Evolutionary conservation across 2,888 invertebrate genomes (phyloP), one percentile per base, ranked within the genome.

Genomic region (Scaptomyza parva): DNA sequence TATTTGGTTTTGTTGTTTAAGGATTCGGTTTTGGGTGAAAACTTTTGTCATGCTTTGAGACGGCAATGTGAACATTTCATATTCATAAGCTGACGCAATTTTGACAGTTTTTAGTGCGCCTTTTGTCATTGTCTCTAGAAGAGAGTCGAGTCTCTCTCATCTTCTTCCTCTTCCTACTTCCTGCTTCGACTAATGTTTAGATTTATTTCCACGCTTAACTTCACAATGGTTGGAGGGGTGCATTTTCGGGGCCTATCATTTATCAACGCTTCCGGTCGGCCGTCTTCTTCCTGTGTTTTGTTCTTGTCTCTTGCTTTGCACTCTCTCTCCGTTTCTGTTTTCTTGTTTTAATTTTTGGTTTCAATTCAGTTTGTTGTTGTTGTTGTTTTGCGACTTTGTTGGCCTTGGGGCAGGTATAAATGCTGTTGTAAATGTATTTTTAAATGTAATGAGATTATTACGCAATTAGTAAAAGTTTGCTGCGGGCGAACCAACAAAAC

Each of bases 401-500:
- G 66, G 78, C 83, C 74, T 76, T 50, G 62, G 77, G 86, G 53
- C 80, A 82, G 86, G 79, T 76, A 87, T 79, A 78, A 84, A 84
- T 87, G 74, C 77, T 74, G 72, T 79, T 86, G 83, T 86, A 86
- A 88, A 84, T 84, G 83, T 88, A 72, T 88, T 88, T 84, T 86
- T 84, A 86, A 84, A 88, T 84, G 88, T 84, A 88, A 84, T 86
- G 75, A 84, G 84, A 84, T 84, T 84, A 84, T 88, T 88, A 78
- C 86, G 86, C 84, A 84, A 84, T 84, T 84, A 84, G 88, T 76
- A 63, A 74, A 79, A 86, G 64, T 87, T 82, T 78, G 70, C 55
- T 75, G 50, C 51, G 63, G 63, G 75, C 52, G 9, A 37, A 37
- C n/a, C n/a, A n/a, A n/a, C n/a, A n/a, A n/a, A n/a, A n/a, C n/a